Evolutionary conservation across 2,797 vertebrate genomes (phyloP), one percentile per base, ranked within the genome.

Genomic region (Gila robusta): DNA sequence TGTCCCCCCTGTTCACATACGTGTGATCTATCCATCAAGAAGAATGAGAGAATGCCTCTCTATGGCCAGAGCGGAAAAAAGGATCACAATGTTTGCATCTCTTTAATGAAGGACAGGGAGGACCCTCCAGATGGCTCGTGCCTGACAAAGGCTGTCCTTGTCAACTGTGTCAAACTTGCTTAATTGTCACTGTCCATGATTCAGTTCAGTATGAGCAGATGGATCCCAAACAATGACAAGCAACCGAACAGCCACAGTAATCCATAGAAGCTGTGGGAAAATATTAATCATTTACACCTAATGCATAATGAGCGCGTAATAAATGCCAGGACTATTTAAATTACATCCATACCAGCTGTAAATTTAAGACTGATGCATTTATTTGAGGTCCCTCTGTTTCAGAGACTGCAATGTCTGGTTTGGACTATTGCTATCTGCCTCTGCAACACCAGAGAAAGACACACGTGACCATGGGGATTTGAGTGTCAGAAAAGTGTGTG

Each of bases 121-220:
- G 85, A 82, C 72, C 84, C 76, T 92, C 93, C 94, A 94, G 93
- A 94, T 95, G 93, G 93, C 93, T 93, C 85, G 78, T 94, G 93
- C 91, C 85, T 93, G 86, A 91, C 92, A 90, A 88, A 91, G 93
- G 89, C 91, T 85, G 70, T 91, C 91, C 92, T 91, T 93, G 93
- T 94, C 93, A 93, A 93, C 90, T 93, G 92, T 94, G 94, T 96
- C 94, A 93, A 93, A 93, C 91, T 90, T 93, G 91, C 91, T 93
- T 94, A 94, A 94, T 94, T 94, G 92, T 92, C 73, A 86, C 83
- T 83, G 87, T 70, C 72, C 84, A 81, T 86, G 73, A 56, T 86
- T 83, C 84, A 80, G 76, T 85, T 86, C 79, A 73, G 80, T 41
- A 79, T 77, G 87, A 87, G 85, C 91, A 91, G 91, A 92, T 91